Percentiles rank a stretch among this genome's conserved stretches.
phyloP scores from a whole-genome alignment of 2,113 vertebrate genomes.

The Phrynocephalus versicolor region DNA sequence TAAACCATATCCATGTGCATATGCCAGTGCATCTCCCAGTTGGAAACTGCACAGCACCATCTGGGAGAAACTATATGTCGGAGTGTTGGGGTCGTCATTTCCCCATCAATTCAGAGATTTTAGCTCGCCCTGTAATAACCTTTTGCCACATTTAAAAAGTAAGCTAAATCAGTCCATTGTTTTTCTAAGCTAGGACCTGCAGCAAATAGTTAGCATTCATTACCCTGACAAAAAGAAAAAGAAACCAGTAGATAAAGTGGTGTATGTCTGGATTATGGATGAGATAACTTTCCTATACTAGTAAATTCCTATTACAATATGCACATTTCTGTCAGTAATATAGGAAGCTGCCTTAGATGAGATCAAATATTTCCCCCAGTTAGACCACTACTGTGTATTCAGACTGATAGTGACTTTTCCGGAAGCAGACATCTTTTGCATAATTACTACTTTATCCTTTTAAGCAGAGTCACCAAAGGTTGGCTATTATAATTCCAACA shows the following conservation, averaged over 20 bases:
- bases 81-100: neutral
- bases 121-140: neutral
- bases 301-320: neutral
- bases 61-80: neutral
- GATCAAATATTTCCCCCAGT: neutral
- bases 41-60: neutral
- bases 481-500: neutral
- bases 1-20: neutral
- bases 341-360: neutral
- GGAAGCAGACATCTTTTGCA: neutral
- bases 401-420: neutral
- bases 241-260: neutral
- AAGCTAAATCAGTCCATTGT: neutral
- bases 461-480: neutral
- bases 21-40: neutral
- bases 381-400: neutral
- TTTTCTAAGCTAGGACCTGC: neutral
- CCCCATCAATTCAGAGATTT: neutral
- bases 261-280: neutral
- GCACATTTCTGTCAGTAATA: neutral
- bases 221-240: neutral
- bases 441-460: neutral
- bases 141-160: neutral
- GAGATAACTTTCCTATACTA: neutral
- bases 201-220: neutral